Conservation (phyloP, 2,113 vertebrate species). For the Acinonyx jubatus region DNA sequence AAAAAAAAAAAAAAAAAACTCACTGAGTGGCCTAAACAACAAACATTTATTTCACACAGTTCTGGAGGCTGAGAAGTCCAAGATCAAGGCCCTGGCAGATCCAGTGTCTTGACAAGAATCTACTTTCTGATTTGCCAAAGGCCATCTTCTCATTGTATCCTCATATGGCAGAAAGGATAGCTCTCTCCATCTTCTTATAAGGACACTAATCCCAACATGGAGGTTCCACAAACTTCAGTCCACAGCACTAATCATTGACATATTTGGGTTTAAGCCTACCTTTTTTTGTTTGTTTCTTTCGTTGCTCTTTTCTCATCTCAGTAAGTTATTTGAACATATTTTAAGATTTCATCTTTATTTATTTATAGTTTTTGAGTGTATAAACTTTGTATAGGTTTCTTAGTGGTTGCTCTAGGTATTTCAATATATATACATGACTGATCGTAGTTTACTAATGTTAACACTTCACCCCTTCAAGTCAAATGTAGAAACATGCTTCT, state of each 20-base stretch:
- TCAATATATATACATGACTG: background rate
- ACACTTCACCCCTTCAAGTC: background rate
- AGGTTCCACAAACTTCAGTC: background rate
- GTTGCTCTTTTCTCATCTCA: background rate
- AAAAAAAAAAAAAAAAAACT: background rate
- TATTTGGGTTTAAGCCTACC: background rate
- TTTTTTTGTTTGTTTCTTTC: background rate
- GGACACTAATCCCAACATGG: background rate
- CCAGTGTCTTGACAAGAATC: background rate
- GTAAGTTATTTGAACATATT: background rate
- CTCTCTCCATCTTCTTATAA: background rate
- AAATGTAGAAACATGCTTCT: background rate
- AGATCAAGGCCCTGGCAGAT: background rate
- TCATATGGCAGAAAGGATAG: background rate
- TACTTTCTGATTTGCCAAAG: background rate
- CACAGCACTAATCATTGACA: no score
- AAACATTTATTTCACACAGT: background rate
- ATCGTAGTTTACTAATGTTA: background rate
- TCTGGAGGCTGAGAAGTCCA: background rate
- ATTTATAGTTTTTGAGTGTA: background rate
- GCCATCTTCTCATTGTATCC: background rate
- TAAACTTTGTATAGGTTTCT: background rate
- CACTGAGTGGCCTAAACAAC: background rate
- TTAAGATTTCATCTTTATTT: background rate
- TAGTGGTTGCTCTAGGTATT: background rate